phyloP scores from a whole-genome alignment of 2,888 invertebrate species.

The Oscheius sp. region DNA sequence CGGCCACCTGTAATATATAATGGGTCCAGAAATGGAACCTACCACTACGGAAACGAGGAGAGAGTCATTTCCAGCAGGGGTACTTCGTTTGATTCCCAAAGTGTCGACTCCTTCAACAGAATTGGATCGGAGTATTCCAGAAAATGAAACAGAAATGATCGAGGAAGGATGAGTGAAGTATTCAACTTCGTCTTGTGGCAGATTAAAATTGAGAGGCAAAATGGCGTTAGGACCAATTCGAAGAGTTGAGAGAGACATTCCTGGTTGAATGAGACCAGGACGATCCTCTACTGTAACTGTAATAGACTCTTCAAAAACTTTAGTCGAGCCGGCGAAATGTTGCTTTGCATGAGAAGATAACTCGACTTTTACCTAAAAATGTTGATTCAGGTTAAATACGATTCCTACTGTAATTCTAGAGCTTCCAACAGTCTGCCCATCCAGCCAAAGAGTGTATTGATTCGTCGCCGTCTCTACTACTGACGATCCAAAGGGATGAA shows the following conservation, averaged over 20 bases:
- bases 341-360: conserved; percentile 37
- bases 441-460: conserved; percentile 49
- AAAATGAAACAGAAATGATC: conserved; percentile 34
- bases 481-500: conserved; percentile 42
- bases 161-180: conserved; percentile 14
- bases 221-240: conserved; percentile 49
- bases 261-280: conserved; percentile 24
- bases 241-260: conserved; percentile 29
- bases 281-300: conserved; percentile 49
- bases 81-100: conserved; percentile 35
- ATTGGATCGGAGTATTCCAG: conserved; percentile 40
- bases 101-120: conserved; percentile 45
- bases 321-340: conserved; percentile 37
- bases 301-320: conserved; percentile 37
- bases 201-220: conserved; percentile 39
- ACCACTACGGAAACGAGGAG: conserved; percentile 45
- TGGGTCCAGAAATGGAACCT: neutral
- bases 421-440: conserved; percentile 36
- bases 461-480: conserved; percentile 38
- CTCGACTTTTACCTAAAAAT: conserved; percentile 31
- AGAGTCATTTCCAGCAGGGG: conserved; percentile 49
- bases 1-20: conserved; percentile 35
- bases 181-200: conserved; percentile 30
- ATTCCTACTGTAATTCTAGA: conserved; percentile 38
- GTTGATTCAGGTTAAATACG: neutral